Base-by-base conservation (phyloP, 1,140 invertebrate genomes). In the Luehdorfia chinensis region DNA sequence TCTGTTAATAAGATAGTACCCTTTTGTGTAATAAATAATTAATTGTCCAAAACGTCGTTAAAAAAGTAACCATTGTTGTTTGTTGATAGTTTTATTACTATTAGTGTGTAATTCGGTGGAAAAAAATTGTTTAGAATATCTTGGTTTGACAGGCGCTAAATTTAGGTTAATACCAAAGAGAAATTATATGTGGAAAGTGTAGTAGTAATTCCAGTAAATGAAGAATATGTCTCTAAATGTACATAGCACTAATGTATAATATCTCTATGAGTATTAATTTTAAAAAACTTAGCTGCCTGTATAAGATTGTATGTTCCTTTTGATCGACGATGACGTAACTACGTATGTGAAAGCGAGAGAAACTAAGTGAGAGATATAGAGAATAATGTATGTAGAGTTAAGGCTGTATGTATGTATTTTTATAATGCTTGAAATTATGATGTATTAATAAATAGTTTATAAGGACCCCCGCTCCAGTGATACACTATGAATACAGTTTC, bases 261-360 rank as follows among this genome's bases (percentile, higher is more conserved):
- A n/a, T n/a, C 8, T n/a, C 25, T 2, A 27, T 9, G 8, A n/a
- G 11, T 27, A 6, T n/a, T 27, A 8, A 7, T n/a, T n/a, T 27
- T n/a, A 2, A n/a, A 6, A 27, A n/a, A 9, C 25, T 27, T 8
- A n/a, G 5, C 25, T 8, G 25, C 25, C 25, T 27, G 25, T 27
- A 21, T 4, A 27, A n/a, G 25, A 27, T 34, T 47, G 4, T 47
- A 36, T 47, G 45, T 47, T 47, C 45, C 45, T 47, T 27, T 36
- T 34, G 23, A 28, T 11, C 16, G 28, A 47, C 16, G 18, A 32
- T 25, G 8, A 46, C 31, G 19, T 34, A 47, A 34, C 31, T 18
- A 9, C 14, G 14, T 19, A 47, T 15, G 1, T 30, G 8, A n/a
- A n/a, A 27, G 25, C 8, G 11, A 8, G 7, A 2, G 11, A 8